Evolutionary conservation across 2,888 invertebrate genomes (phyloP), one percentile per base, ranked within the genome.

Genomic region (Cantharis rufa): DNA sequence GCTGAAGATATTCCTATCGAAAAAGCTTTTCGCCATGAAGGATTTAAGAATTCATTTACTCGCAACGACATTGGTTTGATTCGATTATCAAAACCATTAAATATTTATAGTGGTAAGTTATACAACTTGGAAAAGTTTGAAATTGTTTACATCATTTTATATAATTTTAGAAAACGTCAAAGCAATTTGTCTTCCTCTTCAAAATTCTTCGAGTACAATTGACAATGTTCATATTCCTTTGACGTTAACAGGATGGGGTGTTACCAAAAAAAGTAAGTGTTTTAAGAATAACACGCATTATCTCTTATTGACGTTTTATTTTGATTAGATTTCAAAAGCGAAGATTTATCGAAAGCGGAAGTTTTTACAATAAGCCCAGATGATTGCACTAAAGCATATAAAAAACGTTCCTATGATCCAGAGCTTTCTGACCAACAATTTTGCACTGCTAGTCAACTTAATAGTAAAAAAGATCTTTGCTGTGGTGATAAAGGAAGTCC

Each of bases 241-340:
- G 80, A 90, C 91, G 70, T 93, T 93, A 1, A 93, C 94, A 4
- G 95, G 95, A 0, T 95, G 95, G 94, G 95, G 95, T 27, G 90
- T 91, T 81, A 93, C 92, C 63, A 91, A 92, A 86, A 86, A 86
- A 71, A 90, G 92, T 90, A 87, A 89, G 88, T 28, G 5, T 13
- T 24, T 48, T 48, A 7, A 0, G 1, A 7, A 48, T 24, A 48
- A 0, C 7, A 48, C 5, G 1, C 0, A 28, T n/a, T n/a, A n/a
- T n/a, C 7, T n/a, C 9, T 48, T 48, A 48, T 2, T 48, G 1
- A 48, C 9, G 48, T 69, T 62, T 73, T 32, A 70, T 73, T 66
- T 74, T 83, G 82, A 69, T 71, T 87, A 87, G 85, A 27, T n/a
- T 78, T 75, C 16, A 77, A 81, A 70, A 86, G 86, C 77, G 78